Base-by-base conservation (phyloP, 2,113 vertebrate species). In the Oncorhynchus gorbuscha region DNA sequence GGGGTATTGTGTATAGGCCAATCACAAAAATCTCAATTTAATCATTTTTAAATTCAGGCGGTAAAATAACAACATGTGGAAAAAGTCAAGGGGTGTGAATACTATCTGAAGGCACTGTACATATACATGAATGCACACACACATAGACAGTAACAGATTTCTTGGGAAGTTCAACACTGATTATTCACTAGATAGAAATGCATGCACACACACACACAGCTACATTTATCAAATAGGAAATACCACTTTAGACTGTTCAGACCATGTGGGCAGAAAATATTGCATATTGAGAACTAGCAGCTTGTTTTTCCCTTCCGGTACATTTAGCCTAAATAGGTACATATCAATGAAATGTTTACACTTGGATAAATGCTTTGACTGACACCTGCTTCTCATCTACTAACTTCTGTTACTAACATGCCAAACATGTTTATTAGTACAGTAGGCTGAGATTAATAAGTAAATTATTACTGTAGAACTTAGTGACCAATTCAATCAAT, bases 261-360 rank as follows among this genome's bases (percentile, higher is more conserved):
- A 30, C 14, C 14, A 30, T 12, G 5, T 32, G 14, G 13, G 65
- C 4, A 30, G 65, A 30, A 32, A 28, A 30, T 5, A 67, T 24
- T 14, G 65, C 22, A 67, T 30, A 30, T 2, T 13, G 39, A 70
- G 72, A 59, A 67, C 35, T 72, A 61, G 61, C 72, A 32, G 20
- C 22, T n/a, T 20, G 39, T 24, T 35, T 58, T 20, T 30, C n/a
- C 35, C 55, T 24, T 13, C 14, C 59, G 71, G 62, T 22, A 67
- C 18, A 20, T 24, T 72, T 45, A 78, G 62, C 61, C 26, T 20
- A 66, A 82, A 72, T 62, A 62, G 69, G 59, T 78, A 67, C 67
- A 51, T 74, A 32, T 59, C 79, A 64, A 62, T 75, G 30, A 66
- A 14, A 70, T 66, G 70, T 79, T 83, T 87, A 81, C 58, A 61